Percentiles rank a stretch among this genome's conserved stretches.
Evolutionary conservation across 1,140 invertebrate genomes (phyloP).

Genomic region (Campoletis sonorensis): DNA sequence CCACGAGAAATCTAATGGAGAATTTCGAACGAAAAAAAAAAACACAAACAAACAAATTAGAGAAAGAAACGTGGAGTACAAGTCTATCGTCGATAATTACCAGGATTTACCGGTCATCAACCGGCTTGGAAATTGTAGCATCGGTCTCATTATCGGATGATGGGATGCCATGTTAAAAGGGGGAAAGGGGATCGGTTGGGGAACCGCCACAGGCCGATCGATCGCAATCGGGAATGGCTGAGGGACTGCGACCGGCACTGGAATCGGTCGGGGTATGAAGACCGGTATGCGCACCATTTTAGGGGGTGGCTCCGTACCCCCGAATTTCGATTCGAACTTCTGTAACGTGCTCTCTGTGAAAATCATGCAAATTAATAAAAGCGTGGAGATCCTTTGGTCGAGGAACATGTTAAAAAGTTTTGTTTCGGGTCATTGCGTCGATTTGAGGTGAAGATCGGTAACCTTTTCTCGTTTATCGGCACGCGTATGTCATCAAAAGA

Average conservation of each 20-base stretch:
- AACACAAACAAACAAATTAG: too few species aligned
- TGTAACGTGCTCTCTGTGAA: not conserved
- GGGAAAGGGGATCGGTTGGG: conserved; percentile 26
- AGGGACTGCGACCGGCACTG: not conserved
- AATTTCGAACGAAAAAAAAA: not conserved
- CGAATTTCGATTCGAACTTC: too few species aligned
- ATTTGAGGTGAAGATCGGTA: too few species aligned
- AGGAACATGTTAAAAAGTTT: too few species aligned
- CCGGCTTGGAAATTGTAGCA: conserved; percentile 18
- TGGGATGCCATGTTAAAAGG: not conserved
- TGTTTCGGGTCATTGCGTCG: too few species aligned
- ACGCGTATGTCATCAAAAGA: too few species aligned
- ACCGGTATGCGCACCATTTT: not conserved
- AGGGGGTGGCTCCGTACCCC: not conserved
- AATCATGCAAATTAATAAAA: not conserved
- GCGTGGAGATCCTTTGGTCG: too few species aligned
- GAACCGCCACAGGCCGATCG: conserved; percentile 3
- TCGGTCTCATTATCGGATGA: conserved; percentile 10
- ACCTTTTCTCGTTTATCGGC: too few species aligned
- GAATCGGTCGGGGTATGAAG: not conserved
- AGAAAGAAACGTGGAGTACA: not conserved
- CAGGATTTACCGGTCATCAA: conserved; percentile 21
- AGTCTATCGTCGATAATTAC: not conserved
- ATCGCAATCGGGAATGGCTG: conserved; percentile 19
- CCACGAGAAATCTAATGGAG: not conserved